Percentiles rank a stretch among this genome's conserved stretches.
Evolutionary conservation across 1,140 invertebrate genomes (phyloP).

Genomic region (Drosophila erecta): DNA sequence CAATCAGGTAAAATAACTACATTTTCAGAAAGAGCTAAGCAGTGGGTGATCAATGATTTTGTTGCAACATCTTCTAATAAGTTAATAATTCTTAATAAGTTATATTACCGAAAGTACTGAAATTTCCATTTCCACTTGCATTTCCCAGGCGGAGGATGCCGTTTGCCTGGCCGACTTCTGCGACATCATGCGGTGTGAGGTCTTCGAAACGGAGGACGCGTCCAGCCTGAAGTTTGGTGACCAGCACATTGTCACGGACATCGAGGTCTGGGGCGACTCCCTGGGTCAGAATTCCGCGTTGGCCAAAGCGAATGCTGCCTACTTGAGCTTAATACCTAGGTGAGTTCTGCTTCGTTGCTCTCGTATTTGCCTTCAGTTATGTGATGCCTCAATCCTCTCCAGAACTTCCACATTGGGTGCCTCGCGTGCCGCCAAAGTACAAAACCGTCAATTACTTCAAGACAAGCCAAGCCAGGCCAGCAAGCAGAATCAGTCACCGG

Average conservation of each 20-base stretch:
- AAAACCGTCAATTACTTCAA: slow-evolving; percentile 84
- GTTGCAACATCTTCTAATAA: too few relatives aligned
- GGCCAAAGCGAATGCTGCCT: slow-evolving; percentile 86
- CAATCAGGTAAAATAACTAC: slow-evolving; percentile 88
- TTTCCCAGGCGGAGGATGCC: slow-evolving; percentile 91
- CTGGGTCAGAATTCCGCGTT: slow-evolving; percentile 88
- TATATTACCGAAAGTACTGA: too few relatives aligned
- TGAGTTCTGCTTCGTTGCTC: background rate
- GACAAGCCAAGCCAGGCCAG: slow-evolving; percentile 74
- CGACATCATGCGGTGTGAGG: slow-evolving; percentile 97
- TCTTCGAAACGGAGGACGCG: slow-evolving; percentile 90
- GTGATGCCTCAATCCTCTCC: too few relatives aligned
- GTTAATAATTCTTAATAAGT: too few relatives aligned
- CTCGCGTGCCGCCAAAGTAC: slow-evolving; percentile 81
- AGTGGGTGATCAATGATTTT: too few relatives aligned
- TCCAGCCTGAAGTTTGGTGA: slow-evolving; percentile 85
- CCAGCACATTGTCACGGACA: slow-evolving; percentile 88
- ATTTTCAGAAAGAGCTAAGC: too few relatives aligned
- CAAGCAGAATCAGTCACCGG: slow-evolving; percentile 31
- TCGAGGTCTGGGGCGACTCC: slow-evolving; percentile 90
- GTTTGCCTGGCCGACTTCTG: slow-evolving; percentile 97
- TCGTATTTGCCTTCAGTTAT: background rate
- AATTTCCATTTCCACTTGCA: background rate
- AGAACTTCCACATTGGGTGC: slow-evolving; percentile 83
- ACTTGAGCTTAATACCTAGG: slow-evolving; percentile 84